phyloP scores from a whole-genome alignment of 1,140 invertebrate genomes.

The Marisa cornuarietis region DNA sequence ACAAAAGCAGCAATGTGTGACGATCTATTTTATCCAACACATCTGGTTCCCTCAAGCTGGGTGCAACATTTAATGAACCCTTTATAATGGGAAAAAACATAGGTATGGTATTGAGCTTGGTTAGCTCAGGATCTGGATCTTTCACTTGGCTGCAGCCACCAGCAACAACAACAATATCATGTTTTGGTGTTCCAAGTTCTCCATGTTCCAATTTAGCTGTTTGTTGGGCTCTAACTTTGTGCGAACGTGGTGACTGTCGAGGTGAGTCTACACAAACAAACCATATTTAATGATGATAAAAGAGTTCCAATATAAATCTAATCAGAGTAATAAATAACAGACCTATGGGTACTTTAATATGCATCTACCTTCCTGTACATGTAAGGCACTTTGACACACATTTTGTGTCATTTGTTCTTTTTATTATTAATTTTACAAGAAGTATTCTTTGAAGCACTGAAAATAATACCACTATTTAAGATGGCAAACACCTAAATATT shows the following conservation, averaged over 20 bases:
- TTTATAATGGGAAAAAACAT: conserved; percentile 93
- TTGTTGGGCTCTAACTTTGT: conserved; percentile 69
- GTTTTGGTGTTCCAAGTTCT: conserved; percentile 56
- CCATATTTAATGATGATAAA: no score
- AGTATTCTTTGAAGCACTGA: no score
- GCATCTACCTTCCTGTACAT: no score
- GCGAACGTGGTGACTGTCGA: conserved; percentile 47
- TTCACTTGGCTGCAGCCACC: conserved; percentile 72
- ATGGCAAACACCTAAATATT: no score
- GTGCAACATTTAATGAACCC: conserved; percentile 84
- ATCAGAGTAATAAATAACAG: no score
- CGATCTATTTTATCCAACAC: conserved; percentile 83
- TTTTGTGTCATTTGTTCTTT: no score
- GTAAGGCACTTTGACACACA: no score
- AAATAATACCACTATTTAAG: no score
- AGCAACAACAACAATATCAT: conserved; percentile 85
- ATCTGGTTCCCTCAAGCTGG: conserved; percentile 84
- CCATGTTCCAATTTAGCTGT: conserved; percentile 69
- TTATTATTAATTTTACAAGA: no score
- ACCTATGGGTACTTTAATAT: no score
- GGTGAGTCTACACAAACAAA: conserved; percentile 49
- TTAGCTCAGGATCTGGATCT: conserved; percentile 83
- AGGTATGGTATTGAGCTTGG: conserved; percentile 81
- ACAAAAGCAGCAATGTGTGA: conserved; percentile 70
- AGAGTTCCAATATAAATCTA: no score